Base-by-base conservation (phyloP, 2,113 vertebrate species). In the Chamaetylas fuelleborni region DNA sequence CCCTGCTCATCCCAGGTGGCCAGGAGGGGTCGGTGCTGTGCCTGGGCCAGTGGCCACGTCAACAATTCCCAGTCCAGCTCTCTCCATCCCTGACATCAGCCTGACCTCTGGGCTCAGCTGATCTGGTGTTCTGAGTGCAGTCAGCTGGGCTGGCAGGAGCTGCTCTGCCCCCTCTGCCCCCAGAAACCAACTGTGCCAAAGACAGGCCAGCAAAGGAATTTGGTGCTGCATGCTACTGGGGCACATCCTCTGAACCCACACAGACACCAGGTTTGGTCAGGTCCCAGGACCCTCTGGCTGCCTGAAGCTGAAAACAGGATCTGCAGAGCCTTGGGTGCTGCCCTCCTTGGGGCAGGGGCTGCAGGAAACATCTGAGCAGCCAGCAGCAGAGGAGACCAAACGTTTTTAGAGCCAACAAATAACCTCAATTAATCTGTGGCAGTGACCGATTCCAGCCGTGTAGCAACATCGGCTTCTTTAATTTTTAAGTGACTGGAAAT, bases 391-490 rank as follows among this genome's bases (percentile, higher is more conserved):
- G 69, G 84, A 72, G 79, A 81, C 67, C 88, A 80, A 91, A 82
- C 2, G 1, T 31, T 60, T 81, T 64, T 70, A 71, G 85, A 96
- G 50, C 43, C 91, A 94, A 95, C 93, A 95, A 97, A 97, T 95
- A 91, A 91, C 92, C 80, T 95, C 95, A 96, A 34, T 97, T 97
- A 97, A 94, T 81, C 61, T 33, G 57, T 95, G 95, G 84, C 96
- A 96, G 95, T 97, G 96, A 97, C 90, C 23, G 40, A 97, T 97
- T 97, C 95, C 65, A 78, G 91, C 71, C 0, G 0, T 31, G 65
- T 54, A 71, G 71, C 4, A 5, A 92, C 86, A 96, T 93, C 43
- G 60, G 31, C 60, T 92, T 73, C 89, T 95, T 97, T 91, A 96
- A 96, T 94, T 96, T 96, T 97, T 96, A 94, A 96, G 88, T 53